Evolutionary conservation across 1,140 invertebrate species (phyloP), one percentile per base, ranked within the genome.

Genomic region (Drosophila seguyi): DNA sequence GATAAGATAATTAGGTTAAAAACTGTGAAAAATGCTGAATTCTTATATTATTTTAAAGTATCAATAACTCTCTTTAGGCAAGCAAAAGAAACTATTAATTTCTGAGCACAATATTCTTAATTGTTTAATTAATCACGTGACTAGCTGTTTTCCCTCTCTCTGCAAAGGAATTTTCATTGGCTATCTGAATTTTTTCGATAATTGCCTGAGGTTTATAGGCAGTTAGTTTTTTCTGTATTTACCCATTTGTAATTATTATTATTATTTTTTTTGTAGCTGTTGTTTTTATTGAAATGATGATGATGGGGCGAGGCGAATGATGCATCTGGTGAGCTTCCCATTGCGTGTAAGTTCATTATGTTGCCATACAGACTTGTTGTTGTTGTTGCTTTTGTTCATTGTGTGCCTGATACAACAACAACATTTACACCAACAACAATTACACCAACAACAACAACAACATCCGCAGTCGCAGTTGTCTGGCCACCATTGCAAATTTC

Each of bases 281-380:
- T 82, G 8, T 69, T 82, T 22, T 38, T 53, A 10, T 22, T 53
- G 34, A 38, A 55, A 55, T 38, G 63, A 75, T 84, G 59, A 55
- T 63, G 31, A 74, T 68, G 57, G 48, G 38, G 59, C 48, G 45
- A 55, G 62, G 83, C 75, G 48, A 69, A 29, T 77, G 65, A 71
- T 77, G 65, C 81, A 88, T 79, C 80, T 91, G 90, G 47, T 85
- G 58, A 78, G 84, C 75, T 92, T 92, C 90, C 90, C 90, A 92
- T 92, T 92, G 90, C 90, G 86, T 92, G 90, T 91, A 77, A 77
- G 68, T 90, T 84, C 77, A 90, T 88, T 81, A 85, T 90, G 71
- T 88, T 85, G 76, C 61, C 60, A 74, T 55, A 38, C 20, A 48
- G 56, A 67, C 50, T 44, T 42, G 25, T 57, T 63, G 47, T 42